A percentile compares a stretch with the other conserved stretches of the same genome.
These are phyloP conservation scores for Chondrosia reniformis DNA, from an alignment of 37 sponge, comb jelly and placozoan genomes.

Conservation along the genomic window DNA sequence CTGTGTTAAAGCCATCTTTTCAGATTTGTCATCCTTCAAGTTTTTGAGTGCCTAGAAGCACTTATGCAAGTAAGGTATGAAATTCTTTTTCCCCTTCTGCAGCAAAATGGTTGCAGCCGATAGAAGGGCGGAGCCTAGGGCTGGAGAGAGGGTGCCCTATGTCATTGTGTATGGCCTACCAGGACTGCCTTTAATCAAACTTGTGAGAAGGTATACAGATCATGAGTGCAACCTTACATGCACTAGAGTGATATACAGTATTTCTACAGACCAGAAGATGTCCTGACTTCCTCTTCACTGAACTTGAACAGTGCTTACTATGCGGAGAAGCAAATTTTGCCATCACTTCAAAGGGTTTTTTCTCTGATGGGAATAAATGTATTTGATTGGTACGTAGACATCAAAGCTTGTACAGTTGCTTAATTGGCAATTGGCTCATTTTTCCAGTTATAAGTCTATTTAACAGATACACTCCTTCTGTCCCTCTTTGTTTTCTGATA, in stretches of 20 bases:
- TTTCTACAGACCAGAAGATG: slow-evolving; percentile 65
- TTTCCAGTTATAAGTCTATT: not conserved
- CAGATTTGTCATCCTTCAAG: not conserved
- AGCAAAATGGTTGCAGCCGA: slow-evolving; percentile 44
- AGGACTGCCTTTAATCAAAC: slow-evolving; percentile 79
- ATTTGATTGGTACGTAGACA: slow-evolving; percentile 36
- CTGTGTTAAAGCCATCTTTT: too few species aligned
- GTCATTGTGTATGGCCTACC: slow-evolving; percentile 83
- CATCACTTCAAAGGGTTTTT: slow-evolving; percentile 79
- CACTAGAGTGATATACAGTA: not conserved
- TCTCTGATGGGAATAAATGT: slow-evolving; percentile 84
- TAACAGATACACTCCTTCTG: not conserved
- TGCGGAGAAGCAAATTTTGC: slow-evolving; percentile 85
- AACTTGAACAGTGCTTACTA: slow-evolving; percentile 82
- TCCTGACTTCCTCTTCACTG: slow-evolving; percentile 40
- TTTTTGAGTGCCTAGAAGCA: not conserved
- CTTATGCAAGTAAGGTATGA: not conserved
- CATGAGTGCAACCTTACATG: not conserved
- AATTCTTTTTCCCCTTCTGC: not conserved
- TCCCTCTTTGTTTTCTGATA: not conserved
- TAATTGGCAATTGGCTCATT: not conserved
- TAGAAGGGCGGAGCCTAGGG: slow-evolving; percentile 71
- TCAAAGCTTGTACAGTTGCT: not conserved
- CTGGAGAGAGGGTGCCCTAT: slow-evolving; percentile 90
- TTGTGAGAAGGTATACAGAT: slow-evolving; percentile 38